Evolutionary conservation across 2,888 invertebrate species (phyloP).

Genomic region (Drosophila ezoana): DNA sequence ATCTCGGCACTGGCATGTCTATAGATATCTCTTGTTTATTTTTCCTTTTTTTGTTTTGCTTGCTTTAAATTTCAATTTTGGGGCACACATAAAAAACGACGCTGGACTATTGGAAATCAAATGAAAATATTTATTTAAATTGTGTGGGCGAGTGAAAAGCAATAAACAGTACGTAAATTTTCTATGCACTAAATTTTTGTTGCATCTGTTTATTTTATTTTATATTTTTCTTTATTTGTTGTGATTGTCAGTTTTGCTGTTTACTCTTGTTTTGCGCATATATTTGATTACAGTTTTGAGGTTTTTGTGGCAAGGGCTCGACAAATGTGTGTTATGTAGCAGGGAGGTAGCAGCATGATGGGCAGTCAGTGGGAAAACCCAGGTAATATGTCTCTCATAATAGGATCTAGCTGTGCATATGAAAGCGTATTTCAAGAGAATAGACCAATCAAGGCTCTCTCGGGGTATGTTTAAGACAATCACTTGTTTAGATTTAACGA

Average conservation of each 20-base stretch:
- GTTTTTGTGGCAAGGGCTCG: neutral
- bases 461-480: too few relatives aligned
- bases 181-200: constrained; percentile 23
- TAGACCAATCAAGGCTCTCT: too few relatives aligned
- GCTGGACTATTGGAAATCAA: constrained; percentile 41
- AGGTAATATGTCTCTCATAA: too few relatives aligned
- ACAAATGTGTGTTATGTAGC: neutral
- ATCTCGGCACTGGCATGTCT: too few relatives aligned
- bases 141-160: constrained; percentile 28
- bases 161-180: constrained; percentile 60
- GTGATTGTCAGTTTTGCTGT: constrained; percentile 12
- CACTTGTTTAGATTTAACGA: too few relatives aligned
- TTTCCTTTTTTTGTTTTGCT: constrained; percentile 6
- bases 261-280: constrained; percentile 17
- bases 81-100: constrained; percentile 22
- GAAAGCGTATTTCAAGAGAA: too few relatives aligned
- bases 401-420: too few relatives aligned
- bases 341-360: too few relatives aligned
- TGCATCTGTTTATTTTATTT: constrained; percentile 27
- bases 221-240: constrained; percentile 5
- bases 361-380: too few relatives aligned
- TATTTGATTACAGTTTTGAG: constrained; percentile 20
- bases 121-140: constrained; percentile 67
- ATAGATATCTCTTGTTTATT: constrained; percentile 2
- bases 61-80: constrained; percentile 40